Evolutionary conservation across 2,113 vertebrate genomes (phyloP).

Genomic region (Sialia sialis): DNA sequence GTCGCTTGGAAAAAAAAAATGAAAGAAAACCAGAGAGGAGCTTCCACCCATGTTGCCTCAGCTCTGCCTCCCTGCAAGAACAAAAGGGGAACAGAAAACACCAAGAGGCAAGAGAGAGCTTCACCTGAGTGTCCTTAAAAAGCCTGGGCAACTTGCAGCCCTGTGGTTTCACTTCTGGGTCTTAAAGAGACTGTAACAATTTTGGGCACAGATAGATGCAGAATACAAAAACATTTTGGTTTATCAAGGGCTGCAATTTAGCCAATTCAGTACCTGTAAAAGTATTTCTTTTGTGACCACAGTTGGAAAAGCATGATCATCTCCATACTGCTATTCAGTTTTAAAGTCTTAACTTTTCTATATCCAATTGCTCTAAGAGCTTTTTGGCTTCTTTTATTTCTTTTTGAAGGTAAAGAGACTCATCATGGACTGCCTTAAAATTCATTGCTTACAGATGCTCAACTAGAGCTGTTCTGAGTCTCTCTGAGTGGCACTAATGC

Average conservation of each 20-base stretch:
- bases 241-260: neutral
- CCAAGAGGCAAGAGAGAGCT: neutral
- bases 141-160: neutral
- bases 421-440: neutral
- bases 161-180: no score
- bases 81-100: neutral
- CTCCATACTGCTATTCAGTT: neutral
- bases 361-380: neutral
- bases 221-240: neutral
- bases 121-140: no score
- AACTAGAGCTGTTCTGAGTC: neutral
- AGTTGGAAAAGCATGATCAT: neutral
- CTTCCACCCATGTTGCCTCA: neutral
- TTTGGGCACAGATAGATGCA: no score
- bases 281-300: neutral
- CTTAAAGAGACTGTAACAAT: neutral
- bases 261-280: neutral
- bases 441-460: neutral
- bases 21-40: neutral
- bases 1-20: neutral
- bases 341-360: neutral
- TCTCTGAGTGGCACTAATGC: neutral
- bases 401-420: neutral
- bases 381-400: neutral
- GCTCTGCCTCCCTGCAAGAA: neutral